These are phyloP conservation scores for Megaceryle alcyon DNA, from an alignment of 2,797 vertebrate species.

Conservation along the genomic window DNA sequence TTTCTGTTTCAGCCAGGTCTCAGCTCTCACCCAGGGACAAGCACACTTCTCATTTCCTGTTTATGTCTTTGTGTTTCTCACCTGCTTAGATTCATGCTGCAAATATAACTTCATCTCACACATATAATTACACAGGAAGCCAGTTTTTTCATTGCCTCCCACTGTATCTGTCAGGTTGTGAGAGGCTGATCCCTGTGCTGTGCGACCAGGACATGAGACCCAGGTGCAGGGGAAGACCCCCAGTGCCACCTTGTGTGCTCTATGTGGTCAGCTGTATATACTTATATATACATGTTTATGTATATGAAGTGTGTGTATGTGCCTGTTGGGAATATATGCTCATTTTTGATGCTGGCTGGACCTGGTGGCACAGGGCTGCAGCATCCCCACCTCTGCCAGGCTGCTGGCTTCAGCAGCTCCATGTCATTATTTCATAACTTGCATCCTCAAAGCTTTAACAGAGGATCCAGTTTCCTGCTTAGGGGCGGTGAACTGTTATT, in stretches of 20 bases:
- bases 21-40: not conserved
- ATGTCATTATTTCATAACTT: not conserved
- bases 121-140: not conserved
- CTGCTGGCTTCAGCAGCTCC: not conserved
- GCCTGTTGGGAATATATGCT: not conserved
- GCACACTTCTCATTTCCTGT: not conserved
- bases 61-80: not conserved
- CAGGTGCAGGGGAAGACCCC: not conserved
- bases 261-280: not conserved
- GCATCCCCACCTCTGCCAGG: not conserved
- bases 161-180: not conserved
- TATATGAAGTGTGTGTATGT: rapidly evolving
- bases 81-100: not conserved
- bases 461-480: not conserved
- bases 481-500: not conserved
- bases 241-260: too few relatives aligned
- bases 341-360: not conserved
- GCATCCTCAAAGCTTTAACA: not conserved
- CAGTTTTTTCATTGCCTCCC: not conserved
- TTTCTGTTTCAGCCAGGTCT: not conserved
- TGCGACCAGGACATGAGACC: rapidly evolving
- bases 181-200: rapidly evolving
- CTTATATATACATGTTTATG: rapidly evolving
- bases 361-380: not conserved
- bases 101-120: not conserved